Percentiles rank a stretch among this genome's conserved stretches.
phyloP scores from a whole-genome alignment of 2,888 invertebrate species.

The Andrena praecox region DNA sequence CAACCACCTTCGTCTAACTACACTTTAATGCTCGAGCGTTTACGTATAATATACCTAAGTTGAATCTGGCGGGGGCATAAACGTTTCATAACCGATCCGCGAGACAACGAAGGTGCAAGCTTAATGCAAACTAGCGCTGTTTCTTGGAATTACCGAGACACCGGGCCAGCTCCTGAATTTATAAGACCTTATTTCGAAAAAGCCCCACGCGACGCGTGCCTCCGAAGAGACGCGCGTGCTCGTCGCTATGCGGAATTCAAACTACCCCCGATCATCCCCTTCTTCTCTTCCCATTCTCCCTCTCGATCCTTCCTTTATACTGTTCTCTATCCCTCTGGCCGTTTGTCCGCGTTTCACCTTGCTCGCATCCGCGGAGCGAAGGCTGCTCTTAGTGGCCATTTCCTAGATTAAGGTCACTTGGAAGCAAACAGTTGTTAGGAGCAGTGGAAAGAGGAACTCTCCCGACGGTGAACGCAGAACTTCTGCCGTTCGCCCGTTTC shows the following conservation, averaged over 20 bases:
- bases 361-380: constrained; percentile 48
- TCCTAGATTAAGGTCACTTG: constrained; percentile 75
- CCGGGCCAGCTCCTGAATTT: constrained; percentile 24
- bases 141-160: constrained; percentile 38
- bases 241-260: not conserved
- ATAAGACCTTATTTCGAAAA: constrained; percentile 44
- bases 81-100: constrained; percentile 39
- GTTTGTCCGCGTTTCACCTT: constrained; percentile 41
- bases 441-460: constrained; percentile 45
- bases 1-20: not conserved
- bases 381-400: constrained; percentile 70
- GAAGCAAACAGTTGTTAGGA: constrained; percentile 73
- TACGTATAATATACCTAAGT: not conserved
- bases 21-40: constrained; percentile 16
- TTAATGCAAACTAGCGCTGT: constrained; percentile 39
- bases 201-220: constrained; percentile 14
- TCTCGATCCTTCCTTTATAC: not conserved
- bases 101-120: constrained; percentile 16
- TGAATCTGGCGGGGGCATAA: constrained; percentile 21
- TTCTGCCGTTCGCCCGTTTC: constrained; percentile 55
- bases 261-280: not conserved
- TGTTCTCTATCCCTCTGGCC: not conserved
- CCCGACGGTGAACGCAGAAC: constrained; percentile 49
- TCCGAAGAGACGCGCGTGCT: not conserved
- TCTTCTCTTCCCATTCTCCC: not conserved